Evolutionary conservation across 1,140 invertebrate genomes (phyloP), one percentile per base, ranked within the genome.

Genomic region (Proales similis): DNA sequence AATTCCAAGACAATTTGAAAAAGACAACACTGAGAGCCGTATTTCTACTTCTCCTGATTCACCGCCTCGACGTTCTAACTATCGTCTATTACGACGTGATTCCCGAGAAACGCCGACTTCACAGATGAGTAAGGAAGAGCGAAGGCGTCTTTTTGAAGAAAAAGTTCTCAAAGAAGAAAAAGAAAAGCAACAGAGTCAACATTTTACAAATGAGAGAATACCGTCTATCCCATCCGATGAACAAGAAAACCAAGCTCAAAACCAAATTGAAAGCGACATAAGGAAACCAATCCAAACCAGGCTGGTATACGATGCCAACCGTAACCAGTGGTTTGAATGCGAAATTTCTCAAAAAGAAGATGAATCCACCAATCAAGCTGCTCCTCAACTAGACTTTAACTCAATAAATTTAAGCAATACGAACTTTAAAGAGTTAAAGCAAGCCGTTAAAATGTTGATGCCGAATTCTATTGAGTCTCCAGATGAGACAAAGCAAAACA

Each of bases 401-500:
- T 14, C 9, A 42, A 57, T 57, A 12, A 39, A 57, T 24, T 4
- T 57, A n/a, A 42, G 36, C 30, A 42, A 57, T 32, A 24, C 33
- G 45, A 39, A 26, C 45, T 26, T 57, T 6, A 39, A 57, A 57
- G 32, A 57, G 39, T 57, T 57, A 24, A 26, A 57, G 32, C 33
- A 57, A 57, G 51, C 51, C 30, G 26, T 57, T 24, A 6, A 42
- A 24, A 36, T 42, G 30, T 42, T 57, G 17, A 30, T 26, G 45
- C 19, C 51, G 7, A 17, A 57, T 30, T 24, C 26, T n/a, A 42
- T 20, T 17, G 6, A 39, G 20, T 7, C 39, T 29, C 38, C 38
- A 39, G 42, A 53, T 53, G 6, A 33, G 20, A 11, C 36, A 26
- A 42, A 42, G 22, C 27, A 57, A 27, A 57, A 57, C 39, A 12